Conservation (phyloP, 2,113 vertebrate genomes). For the Dendrocopos noguchii region DNA sequence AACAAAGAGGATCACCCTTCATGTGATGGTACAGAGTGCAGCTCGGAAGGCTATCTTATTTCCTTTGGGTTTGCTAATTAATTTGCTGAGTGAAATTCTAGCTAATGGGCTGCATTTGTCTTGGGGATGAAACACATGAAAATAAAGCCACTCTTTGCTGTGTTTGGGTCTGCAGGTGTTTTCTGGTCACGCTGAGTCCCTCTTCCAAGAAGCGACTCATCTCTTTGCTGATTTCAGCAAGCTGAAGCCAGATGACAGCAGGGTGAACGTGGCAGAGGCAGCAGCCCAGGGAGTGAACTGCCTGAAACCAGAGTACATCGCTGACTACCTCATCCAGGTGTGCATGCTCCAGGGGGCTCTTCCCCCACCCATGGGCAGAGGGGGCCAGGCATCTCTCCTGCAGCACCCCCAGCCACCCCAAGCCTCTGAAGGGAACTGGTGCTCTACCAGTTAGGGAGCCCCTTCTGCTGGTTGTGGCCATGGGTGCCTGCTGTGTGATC, state of each 20-base stretch:
- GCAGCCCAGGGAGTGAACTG: slow-evolving; percentile 84
- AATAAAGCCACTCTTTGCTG: not conserved
- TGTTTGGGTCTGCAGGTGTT: slow-evolving; percentile 81
- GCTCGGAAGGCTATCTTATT: not conserved
- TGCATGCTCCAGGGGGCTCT: not conserved
- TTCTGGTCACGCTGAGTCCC: slow-evolving; percentile 76
- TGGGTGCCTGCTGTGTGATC: fast-evolving
- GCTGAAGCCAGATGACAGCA: slow-evolving; percentile 84
- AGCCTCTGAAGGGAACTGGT: not conserved
- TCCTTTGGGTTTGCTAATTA: not conserved
- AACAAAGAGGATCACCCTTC: not conserved
- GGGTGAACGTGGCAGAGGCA: slow-evolving; percentile 83
- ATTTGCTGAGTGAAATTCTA: not conserved
- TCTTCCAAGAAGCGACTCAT: slow-evolving; percentile 89
- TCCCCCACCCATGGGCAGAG: fast-evolving
- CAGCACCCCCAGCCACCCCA: not conserved
- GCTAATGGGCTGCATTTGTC: not conserved
- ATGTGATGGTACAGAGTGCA: not conserved
- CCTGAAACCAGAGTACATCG: slow-evolving; percentile 94
- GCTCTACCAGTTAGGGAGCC: fast-evolving
- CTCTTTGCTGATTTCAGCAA: slow-evolving; percentile 93
- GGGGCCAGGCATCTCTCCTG: not conserved
- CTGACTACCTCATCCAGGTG: slow-evolving; percentile 97
- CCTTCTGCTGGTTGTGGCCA: not conserved
- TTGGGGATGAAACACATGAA: not conserved